A percentile compares a stretch with the other conserved stretches of the same genome.
phyloP scores from a whole-genome alignment of 2,113 vertebrate species.

The Pseudorasbora parva region DNA sequence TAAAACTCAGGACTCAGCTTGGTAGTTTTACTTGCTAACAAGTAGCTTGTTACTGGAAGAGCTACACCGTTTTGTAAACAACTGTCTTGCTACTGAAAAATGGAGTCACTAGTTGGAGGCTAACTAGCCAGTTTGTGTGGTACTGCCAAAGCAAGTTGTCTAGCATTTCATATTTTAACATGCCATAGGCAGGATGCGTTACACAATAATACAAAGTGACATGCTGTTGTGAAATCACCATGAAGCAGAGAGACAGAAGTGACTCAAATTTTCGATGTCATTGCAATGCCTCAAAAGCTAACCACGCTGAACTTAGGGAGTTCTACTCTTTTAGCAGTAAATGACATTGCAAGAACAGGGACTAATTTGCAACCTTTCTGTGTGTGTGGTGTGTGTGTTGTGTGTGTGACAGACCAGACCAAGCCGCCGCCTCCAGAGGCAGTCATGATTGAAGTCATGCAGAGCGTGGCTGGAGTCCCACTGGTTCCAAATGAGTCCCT shows the following conservation, averaged over 20 bases:
- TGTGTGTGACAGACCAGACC: neutral
- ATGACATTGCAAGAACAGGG: constrained; percentile 13
- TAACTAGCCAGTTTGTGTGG: neutral
- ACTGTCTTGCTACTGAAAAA: neutral
- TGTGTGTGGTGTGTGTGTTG: neutral
- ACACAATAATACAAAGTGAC: constrained; percentile 41
- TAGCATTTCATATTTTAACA: neutral
- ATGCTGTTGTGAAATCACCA: constrained; percentile 30
- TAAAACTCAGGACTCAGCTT: neutral
- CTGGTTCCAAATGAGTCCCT: neutral
- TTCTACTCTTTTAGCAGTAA: constrained; percentile 11
- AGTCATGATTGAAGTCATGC: constrained; percentile 4
- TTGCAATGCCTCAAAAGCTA: neutral
- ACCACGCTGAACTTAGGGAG: neutral
- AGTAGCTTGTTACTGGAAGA: neutral
- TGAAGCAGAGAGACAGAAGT: constrained; percentile 33
- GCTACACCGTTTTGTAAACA: neutral
- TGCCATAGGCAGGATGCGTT: constrained; percentile 7
- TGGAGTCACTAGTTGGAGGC: neutral
- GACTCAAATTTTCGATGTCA: constrained; percentile 17
- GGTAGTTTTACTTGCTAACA: neutral
- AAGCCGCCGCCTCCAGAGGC: neutral
- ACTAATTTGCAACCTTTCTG: neutral
- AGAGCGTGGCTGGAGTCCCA: constrained; percentile 16
- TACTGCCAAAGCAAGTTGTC: neutral